Evolutionary conservation across 2,797 vertebrate genomes (phyloP).

Genomic region (Anas capensis): DNA sequence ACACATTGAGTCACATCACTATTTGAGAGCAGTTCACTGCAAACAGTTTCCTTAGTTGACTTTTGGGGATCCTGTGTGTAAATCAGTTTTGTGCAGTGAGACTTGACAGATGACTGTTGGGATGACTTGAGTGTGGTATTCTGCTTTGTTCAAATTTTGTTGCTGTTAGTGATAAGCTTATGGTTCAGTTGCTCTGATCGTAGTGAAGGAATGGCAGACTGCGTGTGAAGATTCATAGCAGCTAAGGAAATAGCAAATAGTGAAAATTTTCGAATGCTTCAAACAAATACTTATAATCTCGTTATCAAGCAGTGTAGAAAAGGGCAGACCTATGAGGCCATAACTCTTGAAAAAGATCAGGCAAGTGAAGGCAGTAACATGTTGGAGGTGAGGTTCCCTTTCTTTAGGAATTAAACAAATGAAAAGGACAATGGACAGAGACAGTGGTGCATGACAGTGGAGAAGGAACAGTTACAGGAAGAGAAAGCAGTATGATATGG

Average conservation of each 20-base stretch:
- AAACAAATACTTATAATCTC: neutral
- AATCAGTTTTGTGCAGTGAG: neutral
- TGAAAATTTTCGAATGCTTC: neutral
- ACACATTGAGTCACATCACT: accelerated
- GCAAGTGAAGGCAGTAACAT: neutral
- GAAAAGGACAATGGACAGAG: neutral
- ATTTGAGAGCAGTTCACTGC: neutral
- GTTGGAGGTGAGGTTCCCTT: neutral
- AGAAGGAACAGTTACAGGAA: neutral
- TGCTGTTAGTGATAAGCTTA: neutral
- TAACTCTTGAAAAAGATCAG: neutral
- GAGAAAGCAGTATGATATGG: neutral
- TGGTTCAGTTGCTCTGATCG: neutral
- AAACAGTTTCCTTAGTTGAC: neutral
- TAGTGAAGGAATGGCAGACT: neutral
- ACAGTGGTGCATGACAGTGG: no score
- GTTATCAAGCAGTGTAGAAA: neutral
- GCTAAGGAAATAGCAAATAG: neutral
- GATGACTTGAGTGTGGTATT: neutral
- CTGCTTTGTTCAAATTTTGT: neutral
- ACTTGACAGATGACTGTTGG: neutral
- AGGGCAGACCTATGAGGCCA: neutral
- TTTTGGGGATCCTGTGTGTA: neutral
- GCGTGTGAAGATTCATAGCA: neutral
- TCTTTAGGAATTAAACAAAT: neutral